phyloP scores from a whole-genome alignment of 2,797 vertebrate species.

The Leucoraja ocellata region DNA sequence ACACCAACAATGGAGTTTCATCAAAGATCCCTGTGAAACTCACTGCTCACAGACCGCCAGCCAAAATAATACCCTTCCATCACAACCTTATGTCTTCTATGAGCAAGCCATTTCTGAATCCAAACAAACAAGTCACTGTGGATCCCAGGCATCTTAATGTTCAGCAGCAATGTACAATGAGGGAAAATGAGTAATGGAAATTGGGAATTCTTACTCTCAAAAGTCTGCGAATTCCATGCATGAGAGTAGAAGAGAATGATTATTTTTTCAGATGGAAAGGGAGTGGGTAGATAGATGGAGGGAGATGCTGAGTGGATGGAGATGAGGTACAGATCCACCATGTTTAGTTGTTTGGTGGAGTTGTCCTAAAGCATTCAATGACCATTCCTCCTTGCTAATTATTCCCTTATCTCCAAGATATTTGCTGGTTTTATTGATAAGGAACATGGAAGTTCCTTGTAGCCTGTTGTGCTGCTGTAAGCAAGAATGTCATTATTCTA shows the following conservation, averaged over 20 bases:
- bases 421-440: neutral
- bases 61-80: too few species aligned
- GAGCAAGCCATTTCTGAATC: too few species aligned
- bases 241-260: too few species aligned
- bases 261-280: neutral
- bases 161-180: too few species aligned
- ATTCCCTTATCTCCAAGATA: neutral
- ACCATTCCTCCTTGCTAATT: neutral
- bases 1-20: too few species aligned
- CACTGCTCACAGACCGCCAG: too few species aligned
- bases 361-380: neutral
- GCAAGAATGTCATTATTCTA: too few species aligned
- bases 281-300: neutral
- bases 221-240: neutral
- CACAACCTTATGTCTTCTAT: too few species aligned
- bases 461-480: too few species aligned
- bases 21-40: too few species aligned
- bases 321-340: neutral
- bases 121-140: too few species aligned
- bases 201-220: neutral
- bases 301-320: neutral
- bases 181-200: neutral
- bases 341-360: neutral
- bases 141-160: too few species aligned
- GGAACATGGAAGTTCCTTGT: neutral